A percentile compares a stretch with the other conserved stretches of the same genome.
These are phyloP conservation scores for Chloroceryle aenea DNA, from an alignment of 2,113 vertebrate genomes.

Conservation along the genomic window DNA sequence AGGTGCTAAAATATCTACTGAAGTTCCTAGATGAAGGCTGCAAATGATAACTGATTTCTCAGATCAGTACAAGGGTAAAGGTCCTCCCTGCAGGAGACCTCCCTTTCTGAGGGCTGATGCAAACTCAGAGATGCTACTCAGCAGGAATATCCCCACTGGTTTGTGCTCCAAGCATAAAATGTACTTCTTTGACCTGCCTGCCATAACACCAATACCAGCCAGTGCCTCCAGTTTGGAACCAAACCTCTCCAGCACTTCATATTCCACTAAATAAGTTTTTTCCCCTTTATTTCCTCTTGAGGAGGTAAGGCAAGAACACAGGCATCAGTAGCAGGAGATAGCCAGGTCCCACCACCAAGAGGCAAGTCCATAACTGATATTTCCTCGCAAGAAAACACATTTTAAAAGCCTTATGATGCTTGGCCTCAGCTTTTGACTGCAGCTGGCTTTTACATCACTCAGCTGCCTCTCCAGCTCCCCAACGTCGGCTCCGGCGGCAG, in stretches of 20 bases:
- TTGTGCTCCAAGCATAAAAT: not conserved
- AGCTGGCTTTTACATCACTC: not conserved
- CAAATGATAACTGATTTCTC: not conserved
- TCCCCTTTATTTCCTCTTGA: not conserved
- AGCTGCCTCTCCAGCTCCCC: not conserved
- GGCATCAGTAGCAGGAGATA: not conserved
- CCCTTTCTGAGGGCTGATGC: not conserved
- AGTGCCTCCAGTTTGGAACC: not conserved
- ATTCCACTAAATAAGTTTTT: not conserved
- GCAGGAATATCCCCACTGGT: not conserved
- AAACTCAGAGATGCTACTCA: not conserved
- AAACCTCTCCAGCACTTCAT: not conserved
- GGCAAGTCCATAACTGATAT: not conserved
- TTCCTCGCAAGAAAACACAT: not conserved
- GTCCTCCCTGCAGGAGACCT: not conserved
- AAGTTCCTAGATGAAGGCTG: not conserved
- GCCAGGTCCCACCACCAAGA: not conserved
- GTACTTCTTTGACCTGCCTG: not conserved
- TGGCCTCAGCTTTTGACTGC: not conserved
- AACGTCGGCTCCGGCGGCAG: not conserved
- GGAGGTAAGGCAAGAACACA: not conserved
- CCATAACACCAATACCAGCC: not conserved
- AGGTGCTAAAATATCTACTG: not conserved
- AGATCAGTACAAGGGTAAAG: not conserved
- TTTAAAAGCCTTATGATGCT: not conserved